phyloP scores from a whole-genome alignment of 2,113 vertebrate species.

The Spea bombifrons region DNA sequence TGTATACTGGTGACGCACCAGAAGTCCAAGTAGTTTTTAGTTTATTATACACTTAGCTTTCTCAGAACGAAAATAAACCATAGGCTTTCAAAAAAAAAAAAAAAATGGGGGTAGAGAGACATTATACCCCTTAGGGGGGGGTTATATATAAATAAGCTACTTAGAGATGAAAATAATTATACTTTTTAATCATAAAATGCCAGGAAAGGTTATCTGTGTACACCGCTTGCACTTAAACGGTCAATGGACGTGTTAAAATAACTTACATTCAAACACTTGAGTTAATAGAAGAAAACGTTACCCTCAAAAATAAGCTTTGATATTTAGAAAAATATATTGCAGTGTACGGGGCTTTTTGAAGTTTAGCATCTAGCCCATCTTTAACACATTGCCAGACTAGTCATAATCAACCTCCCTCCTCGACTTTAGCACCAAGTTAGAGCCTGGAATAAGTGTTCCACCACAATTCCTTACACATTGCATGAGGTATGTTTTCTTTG shows the following conservation, averaged over 20 bases:
- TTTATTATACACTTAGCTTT: too few species aligned
- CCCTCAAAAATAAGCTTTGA: slow-evolving; percentile 10
- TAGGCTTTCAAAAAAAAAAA: too few species aligned
- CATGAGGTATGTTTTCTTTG: slow-evolving; percentile 73
- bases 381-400: not conserved
- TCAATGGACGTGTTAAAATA: slow-evolving; percentile 1
- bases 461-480: slow-evolving; percentile 51
- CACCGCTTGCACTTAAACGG: not conserved
- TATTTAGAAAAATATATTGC: slow-evolving; percentile 7
- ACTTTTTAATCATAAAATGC: not conserved
- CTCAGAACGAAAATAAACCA: too few species aligned
- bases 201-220: not conserved
- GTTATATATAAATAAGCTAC: too few species aligned
- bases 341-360: slow-evolving; percentile 6
- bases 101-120: too few species aligned
- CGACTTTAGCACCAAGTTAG: slow-evolving; percentile 65
- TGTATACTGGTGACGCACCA: too few species aligned
- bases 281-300: slow-evolving; percentile 18
- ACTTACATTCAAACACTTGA: slow-evolving; percentile 20
- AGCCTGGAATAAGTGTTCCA: slow-evolving; percentile 55
- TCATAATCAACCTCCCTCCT: not conserved
- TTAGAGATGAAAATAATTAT: too few species aligned
- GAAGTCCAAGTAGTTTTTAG: too few species aligned
- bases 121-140: too few species aligned
- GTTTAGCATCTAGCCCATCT: slow-evolving; percentile 5